Base-by-base conservation (phyloP, 2,888 invertebrate species). In the Ctena decussata region DNA sequence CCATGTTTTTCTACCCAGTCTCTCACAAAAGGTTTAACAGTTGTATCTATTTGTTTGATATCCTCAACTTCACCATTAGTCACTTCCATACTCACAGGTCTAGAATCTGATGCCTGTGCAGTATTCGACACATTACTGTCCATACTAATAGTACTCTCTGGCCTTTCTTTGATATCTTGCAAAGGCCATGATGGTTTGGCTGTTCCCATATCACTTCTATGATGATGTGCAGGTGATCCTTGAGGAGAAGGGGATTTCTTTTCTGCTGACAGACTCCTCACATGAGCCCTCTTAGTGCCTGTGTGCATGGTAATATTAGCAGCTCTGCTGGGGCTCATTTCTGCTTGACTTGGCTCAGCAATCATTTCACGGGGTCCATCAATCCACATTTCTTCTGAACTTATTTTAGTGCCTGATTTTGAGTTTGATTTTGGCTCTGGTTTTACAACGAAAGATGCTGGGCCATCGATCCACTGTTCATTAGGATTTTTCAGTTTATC, bases 401-500 rank as follows among this genome's bases (percentile, higher is more conserved):
- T 91, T 84, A 93, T 93, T 78, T 98, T 98, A 95, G 98, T 98
- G 95, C 98, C 98, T 71, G 85, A 80, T 69, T 89, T 90, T 35
- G 32, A 21, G 35, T 49, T 74, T 57, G 80, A 81, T 82, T 86
- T 88, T 69, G 77, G 80, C 77, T 90, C 91, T 46, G 81, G 87
- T 85, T 86, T 90, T 1, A 85, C 83, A 71, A 90, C 69, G 70
- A 92, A 91, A 49, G 93, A 92, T 30, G 93, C 89, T n/a, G 99
- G 99, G 0, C 99, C 99, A 95, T 99, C 99, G 78, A 99, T 98
- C 99, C 99, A 99, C 1, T 98, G 98, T 96, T 99, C 99, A 27
- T 84, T 84, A 15, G 83, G 65, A 12, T 84, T 86, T 65, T 79
- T 81, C 72, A 88, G 88, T 41, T 89, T 84, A 46, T 94, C 94